Base-by-base conservation (phyloP, 2,113 vertebrate genomes). In the Circaetus gallicus region DNA sequence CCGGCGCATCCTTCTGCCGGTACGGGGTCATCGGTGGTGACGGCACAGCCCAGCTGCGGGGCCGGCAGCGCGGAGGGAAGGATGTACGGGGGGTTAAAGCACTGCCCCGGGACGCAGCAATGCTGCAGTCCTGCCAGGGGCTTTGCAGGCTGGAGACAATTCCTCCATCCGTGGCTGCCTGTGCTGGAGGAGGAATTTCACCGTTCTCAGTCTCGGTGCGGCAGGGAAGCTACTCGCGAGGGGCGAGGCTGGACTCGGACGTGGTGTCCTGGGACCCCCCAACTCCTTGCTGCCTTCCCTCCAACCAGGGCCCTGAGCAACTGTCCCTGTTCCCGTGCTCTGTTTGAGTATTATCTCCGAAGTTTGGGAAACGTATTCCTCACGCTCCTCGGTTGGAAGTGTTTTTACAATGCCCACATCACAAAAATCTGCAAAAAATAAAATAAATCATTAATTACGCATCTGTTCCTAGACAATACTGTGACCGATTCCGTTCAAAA, bases 101-200 rank as follows among this genome's bases (percentile, higher is more conserved):
- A 20, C 12, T 63, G 62, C 8, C 70, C 43, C 11, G 0, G 34
- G 31, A 31, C 29, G 34, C 43, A 11, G 36, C 31, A n/a, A 0
- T 0, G 1, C n/a, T 45, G 59, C 3, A 4, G 20, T 26, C 26
- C 76, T 79, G 71, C 66, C 53, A 8, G 47, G 24, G 53, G 15
- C 52, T 77, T 29, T 4, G 40, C 1, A 1, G n/a, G 6, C 22
- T 2, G 16, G 6, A 55, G 24, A 26, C 2, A 0, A 16, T 16
- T 36, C 32, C 22, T 66, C 16, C 40, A 29, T 18, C 38, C 40
- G 6, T 0, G 0, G 18, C 86, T 65, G 61, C n/a, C 49, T 8
- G 19, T 14, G 62, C 53, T 69, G 53, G 24, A 67, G 25, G 31
- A 76, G 43, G 15, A 53, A 59, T 53, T 58, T 50, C 62, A 24